A percentile compares a stretch with the other conserved stretches of the same genome.
Evolutionary conservation across 2,797 vertebrate genomes (phyloP).

Genomic region (Crypturellus tataupa): DNA sequence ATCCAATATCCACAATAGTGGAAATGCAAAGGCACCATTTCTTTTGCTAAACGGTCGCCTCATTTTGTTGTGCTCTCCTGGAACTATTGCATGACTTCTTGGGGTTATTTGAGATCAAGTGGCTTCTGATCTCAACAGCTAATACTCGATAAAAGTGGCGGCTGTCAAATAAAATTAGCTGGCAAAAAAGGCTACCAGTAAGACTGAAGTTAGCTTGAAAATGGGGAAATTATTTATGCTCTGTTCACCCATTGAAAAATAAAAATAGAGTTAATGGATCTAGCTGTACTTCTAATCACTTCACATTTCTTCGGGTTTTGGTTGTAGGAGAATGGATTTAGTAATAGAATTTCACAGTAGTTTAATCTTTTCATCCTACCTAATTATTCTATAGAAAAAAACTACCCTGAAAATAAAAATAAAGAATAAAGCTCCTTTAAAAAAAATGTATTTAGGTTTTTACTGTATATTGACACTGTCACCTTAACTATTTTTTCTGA

Average conservation of each 20-base stretch:
- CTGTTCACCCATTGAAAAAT: background rate
- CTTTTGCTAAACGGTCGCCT: background rate
- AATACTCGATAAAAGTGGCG: background rate
- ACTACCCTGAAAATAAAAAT: background rate
- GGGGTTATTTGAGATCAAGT: background rate
- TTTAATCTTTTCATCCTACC: background rate
- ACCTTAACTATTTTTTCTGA: background rate
- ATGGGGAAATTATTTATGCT: background rate
- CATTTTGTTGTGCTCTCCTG: rapidly evolving
- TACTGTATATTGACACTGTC: background rate
- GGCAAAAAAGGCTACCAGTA: background rate
- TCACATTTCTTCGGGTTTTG: background rate
- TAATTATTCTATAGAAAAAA: background rate
- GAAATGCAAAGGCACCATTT: background rate
- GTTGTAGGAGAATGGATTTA: background rate
- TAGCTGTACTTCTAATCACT: rapidly evolving
- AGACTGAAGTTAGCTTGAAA: background rate
- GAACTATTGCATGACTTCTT: background rate
- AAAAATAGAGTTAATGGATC: background rate
- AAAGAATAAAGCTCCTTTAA: background rate
- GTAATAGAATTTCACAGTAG: background rate
- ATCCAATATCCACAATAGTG: background rate
- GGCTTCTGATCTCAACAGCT: background rate
- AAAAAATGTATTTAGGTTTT: background rate
- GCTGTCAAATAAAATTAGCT: background rate